Evolutionary conservation across 2,888 invertebrate genomes (phyloP).

Genomic region (Volucella zonaria): DNA sequence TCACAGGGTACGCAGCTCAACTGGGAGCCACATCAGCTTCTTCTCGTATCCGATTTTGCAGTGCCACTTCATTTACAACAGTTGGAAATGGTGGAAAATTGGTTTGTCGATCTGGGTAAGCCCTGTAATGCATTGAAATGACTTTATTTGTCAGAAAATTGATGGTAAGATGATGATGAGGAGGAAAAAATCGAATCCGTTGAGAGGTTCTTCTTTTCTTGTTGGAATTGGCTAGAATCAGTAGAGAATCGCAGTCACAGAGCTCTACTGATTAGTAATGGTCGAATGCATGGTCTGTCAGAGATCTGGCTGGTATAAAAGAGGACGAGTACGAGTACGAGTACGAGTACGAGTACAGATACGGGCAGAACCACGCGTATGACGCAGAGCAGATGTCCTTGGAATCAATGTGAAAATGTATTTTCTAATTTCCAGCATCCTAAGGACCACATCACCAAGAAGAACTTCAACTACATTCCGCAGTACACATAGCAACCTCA

Average conservation of each 20-base stretch:
- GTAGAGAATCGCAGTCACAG: neutral
- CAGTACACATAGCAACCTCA: neutral
- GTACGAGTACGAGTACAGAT: too few species aligned
- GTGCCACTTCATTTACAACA: neutral
- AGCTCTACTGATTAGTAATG: constrained; percentile 7
- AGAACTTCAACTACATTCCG: neutral
- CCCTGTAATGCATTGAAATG: constrained; percentile 56
- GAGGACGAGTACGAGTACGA: too few species aligned
- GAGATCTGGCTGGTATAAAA: neutral
- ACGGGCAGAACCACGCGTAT: constrained; percentile 1
- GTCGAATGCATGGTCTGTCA: constrained; percentile 7
- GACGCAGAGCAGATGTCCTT: constrained; percentile 18
- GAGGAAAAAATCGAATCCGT: neutral
- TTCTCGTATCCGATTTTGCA: constrained; percentile 24
- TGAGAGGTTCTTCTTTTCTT: neutral
- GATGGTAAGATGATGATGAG: constrained; percentile 15
- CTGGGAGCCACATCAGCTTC: neutral
- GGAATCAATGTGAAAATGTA: constrained; percentile 6
- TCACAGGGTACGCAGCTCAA: constrained; percentile 8
- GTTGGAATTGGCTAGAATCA: neutral
- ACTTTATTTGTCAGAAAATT: constrained; percentile 47
- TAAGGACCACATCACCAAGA: neutral
- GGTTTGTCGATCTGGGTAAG: constrained; percentile 43
- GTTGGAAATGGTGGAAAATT: constrained; percentile 36
- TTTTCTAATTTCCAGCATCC: neutral